Percentiles rank a stretch among this genome's conserved stretches.
These are phyloP conservation scores for Kryptolebias marmoratus DNA, from an alignment of 2,113 vertebrate genomes.

Conservation along the genomic window DNA sequence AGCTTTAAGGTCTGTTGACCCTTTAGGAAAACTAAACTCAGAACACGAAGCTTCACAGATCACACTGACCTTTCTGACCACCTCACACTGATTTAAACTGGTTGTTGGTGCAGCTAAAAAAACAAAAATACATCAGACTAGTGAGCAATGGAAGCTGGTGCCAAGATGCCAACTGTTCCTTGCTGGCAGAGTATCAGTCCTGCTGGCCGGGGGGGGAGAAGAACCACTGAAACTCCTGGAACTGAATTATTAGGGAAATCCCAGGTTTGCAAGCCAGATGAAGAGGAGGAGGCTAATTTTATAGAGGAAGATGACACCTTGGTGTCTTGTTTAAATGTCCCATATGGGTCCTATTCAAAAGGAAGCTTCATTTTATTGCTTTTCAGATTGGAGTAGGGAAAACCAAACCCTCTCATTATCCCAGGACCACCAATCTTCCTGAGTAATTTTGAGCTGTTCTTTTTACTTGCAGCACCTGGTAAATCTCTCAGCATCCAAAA, in stretches of 20 bases:
- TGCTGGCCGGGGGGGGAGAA: constrained; percentile 14
- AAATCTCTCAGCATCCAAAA: too few species aligned
- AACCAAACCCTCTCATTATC: too few species aligned
- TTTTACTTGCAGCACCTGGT: too few species aligned
- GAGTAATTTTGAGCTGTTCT: too few species aligned
- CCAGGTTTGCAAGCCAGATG: constrained; percentile 14
- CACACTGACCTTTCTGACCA: constrained; percentile 40
- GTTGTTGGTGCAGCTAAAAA: constrained; percentile 9
- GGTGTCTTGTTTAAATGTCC: background rate
- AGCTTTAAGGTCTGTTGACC: constrained; percentile 51
- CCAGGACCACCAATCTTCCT: too few species aligned
- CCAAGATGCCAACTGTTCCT: constrained; percentile 22
- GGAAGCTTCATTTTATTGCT: background rate
- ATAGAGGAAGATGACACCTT: too few species aligned
- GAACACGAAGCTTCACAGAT: constrained; percentile 40
- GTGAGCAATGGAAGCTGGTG: constrained; percentile 8
- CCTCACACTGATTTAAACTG: constrained; percentile 8
- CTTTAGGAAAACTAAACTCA: constrained; percentile 34
- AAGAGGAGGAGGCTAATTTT: background rate
- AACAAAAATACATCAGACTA: constrained; percentile 15
- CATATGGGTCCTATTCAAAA: background rate
- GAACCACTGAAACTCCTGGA: constrained; percentile 7
- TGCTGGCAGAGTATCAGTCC: constrained; percentile 17
- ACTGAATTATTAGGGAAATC: constrained; percentile 44
- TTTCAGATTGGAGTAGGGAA: too few species aligned